phyloP scores from a whole-genome alignment of 2,888 invertebrate genomes.

The Acronicta alni region DNA sequence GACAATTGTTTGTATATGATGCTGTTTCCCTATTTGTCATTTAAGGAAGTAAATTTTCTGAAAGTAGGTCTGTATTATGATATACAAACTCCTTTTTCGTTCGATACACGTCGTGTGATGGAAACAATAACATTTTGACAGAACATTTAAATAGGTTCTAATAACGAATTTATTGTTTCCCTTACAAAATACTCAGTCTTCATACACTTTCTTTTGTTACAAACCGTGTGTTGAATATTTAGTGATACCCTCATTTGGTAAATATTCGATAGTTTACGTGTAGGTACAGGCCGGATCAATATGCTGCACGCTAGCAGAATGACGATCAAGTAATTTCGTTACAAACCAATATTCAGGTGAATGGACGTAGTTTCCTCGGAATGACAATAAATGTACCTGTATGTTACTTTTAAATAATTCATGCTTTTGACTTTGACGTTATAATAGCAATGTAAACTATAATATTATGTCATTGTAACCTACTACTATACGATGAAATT shows the following conservation, averaged over 20 bases:
- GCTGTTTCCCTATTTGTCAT: neutral
- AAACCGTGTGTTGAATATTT: conserved; percentile 54
- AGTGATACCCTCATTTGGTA: conserved; percentile 49
- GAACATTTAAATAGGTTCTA: conserved; percentile 1
- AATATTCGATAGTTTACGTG: conserved; percentile 56
- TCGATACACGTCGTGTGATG: neutral
- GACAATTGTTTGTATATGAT: no score
- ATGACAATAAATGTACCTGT: conserved; percentile 7
- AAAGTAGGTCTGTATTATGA: neutral
- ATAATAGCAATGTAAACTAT: no score
- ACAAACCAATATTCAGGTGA: conserved; percentile 28
- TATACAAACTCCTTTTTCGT: neutral
- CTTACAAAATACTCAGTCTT: conserved; percentile 14
- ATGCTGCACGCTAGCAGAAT: conserved; percentile 49
- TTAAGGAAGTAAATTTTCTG: neutral
- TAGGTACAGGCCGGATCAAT: conserved; percentile 51
- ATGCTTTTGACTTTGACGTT: conserved; percentile 8
- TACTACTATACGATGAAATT: no score
- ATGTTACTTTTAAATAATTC: conserved; percentile 8
- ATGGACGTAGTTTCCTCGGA: conserved; percentile 8
- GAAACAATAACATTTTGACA: neutral
- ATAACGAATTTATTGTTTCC: conserved; percentile 16
- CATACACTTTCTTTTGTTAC: conserved; percentile 41
- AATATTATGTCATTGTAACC: no score
- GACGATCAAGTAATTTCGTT: conserved; percentile 47